Percentiles rank a stretch among this genome's conserved stretches.
Evolutionary conservation across 1,140 invertebrate genomes (phyloP).

Genomic region (Drosophila sproati): DNA sequence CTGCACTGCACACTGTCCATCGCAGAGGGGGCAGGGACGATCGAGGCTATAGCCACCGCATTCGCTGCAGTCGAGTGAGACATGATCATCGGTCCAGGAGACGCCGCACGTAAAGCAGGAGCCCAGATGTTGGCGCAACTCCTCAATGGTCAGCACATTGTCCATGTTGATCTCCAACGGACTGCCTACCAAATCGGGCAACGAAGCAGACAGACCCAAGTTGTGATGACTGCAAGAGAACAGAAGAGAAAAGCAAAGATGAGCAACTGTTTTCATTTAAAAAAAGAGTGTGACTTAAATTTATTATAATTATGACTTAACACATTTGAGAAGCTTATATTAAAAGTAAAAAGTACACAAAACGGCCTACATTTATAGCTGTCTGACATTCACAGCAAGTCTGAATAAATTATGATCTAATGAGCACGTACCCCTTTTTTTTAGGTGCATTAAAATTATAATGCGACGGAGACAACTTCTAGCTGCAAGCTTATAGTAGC

Average conservation of each 20-base stretch:
- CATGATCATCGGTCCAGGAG: slow-evolving; percentile 92
- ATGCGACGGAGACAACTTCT: not conserved
- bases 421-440: too few relatives aligned
- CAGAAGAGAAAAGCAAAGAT: slow-evolving; percentile 14
- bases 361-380: too few relatives aligned
- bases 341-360: too few relatives aligned
- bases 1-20: slow-evolving; percentile 89
- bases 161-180: slow-evolving; percentile 84
- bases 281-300: not conserved
- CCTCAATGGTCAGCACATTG: slow-evolving; percentile 89
- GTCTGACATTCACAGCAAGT: not conserved
- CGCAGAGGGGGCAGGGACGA: slow-evolving; percentile 91
- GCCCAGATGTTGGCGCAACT: slow-evolving; percentile 88
- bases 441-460: too few relatives aligned
- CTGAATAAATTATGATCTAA: too few relatives aligned
- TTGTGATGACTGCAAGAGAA: slow-evolving; percentile 74
- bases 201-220: slow-evolving; percentile 79
- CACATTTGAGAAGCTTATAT: too few relatives aligned
- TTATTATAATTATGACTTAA: too few relatives aligned
- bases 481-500: not conserved
- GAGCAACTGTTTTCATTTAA: slow-evolving; percentile 3
- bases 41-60: slow-evolving; percentile 92
- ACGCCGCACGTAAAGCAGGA: slow-evolving; percentile 93
- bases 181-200: slow-evolving; percentile 82
- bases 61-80: slow-evolving; percentile 92